A percentile compares a stretch with the other conserved stretches of the same genome.
Evolutionary conservation across 2,113 vertebrate species (phyloP).

Genomic region (Natator depressus): DNA sequence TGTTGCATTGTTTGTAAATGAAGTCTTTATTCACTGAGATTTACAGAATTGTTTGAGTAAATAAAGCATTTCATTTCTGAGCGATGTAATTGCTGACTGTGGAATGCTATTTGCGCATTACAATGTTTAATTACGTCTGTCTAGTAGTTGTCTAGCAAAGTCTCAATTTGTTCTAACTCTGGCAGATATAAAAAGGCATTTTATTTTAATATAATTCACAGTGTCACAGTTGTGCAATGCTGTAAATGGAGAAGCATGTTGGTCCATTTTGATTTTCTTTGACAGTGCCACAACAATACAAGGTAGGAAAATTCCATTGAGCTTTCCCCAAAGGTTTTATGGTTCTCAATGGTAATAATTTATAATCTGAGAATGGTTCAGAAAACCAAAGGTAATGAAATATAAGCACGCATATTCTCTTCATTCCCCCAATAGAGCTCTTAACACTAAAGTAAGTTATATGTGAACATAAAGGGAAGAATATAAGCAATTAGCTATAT

Average conservation of each 20-base stretch:
- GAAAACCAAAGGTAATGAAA: slow-evolving; percentile 28
- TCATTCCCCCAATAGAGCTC: slow-evolving; percentile 10
- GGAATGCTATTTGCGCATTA: slow-evolving; percentile 63
- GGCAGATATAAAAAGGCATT: neutral
- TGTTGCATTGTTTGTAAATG: slow-evolving; percentile 32
- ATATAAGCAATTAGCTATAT: slow-evolving; percentile 22
- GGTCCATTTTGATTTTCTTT: slow-evolving; percentile 47
- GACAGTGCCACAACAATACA: neutral
- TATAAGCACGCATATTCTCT: neutral
- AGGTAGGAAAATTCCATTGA: neutral
- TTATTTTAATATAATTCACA: slow-evolving; percentile 16
- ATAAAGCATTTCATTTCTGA: slow-evolving; percentile 54
- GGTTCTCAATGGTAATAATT: slow-evolving; percentile 18
- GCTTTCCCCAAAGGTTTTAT: slow-evolving; percentile 4
- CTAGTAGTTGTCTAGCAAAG: slow-evolving; percentile 57
- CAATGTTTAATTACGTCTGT: slow-evolving; percentile 64
- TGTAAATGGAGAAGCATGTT: slow-evolving; percentile 29
- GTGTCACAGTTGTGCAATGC: neutral
- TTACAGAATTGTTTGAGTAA: slow-evolving; percentile 50
- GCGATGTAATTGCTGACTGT: slow-evolving; percentile 63
- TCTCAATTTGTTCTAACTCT: slow-evolving; percentile 53
- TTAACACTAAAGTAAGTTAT: slow-evolving; percentile 14
- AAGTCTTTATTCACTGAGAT: slow-evolving; percentile 15
- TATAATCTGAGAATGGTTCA: neutral
- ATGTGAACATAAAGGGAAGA: slow-evolving; percentile 20